Evolutionary conservation across 1,140 invertebrate species (phyloP), one percentile per base, ranked within the genome.

Genomic region (Heterodera schachtii): DNA sequence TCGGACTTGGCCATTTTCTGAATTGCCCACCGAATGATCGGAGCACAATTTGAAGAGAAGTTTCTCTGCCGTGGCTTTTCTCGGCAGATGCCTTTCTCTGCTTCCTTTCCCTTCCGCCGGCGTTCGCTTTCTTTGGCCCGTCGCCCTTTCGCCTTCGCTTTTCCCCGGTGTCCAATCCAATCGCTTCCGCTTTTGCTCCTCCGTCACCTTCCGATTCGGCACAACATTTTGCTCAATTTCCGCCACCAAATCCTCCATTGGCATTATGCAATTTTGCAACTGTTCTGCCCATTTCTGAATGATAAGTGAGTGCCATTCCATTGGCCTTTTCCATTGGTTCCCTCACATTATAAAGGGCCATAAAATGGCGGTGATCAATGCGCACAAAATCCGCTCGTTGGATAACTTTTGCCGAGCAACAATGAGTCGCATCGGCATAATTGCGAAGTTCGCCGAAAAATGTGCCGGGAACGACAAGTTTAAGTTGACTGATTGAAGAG

Each of bases 221-320:
- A 11, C 6, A n/a, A 71, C 69, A 13, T 41, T 11, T 41, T 71
- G 69, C 41, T 71, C 31, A 16, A 6, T 16, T 43, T 89, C 87
- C 16, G 79, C 80, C 19, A 87, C 74, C 49, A 89, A 47, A 73
- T 89, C 88, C 64, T 87, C 82, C 88, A 89, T 90, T 3, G 88
- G 81, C 16, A 83, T 60, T 19, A 90, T 89, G 73, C 73, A 89
- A 16, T 84, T 81, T 57, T 89, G 88, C 9, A 89, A 78, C 77
- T 84, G 84, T 69, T 89, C 88, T 9, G 86, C 88, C 52, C 90
- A 82, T 80, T 89, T 89, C 88, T 89, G 49, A 52, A 8, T 52
- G 6, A 52, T 52, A 52, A 52, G 49, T 52, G 49, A 52, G 11
- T 52, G 49, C 49, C 31, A 11, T 52, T 52, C 49, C 49, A 52